A percentile compares a stretch with the other conserved stretches of the same genome.
Evolutionary conservation across 2,113 vertebrate genomes (phyloP).

Genomic region (Harpagus bidentatus): DNA sequence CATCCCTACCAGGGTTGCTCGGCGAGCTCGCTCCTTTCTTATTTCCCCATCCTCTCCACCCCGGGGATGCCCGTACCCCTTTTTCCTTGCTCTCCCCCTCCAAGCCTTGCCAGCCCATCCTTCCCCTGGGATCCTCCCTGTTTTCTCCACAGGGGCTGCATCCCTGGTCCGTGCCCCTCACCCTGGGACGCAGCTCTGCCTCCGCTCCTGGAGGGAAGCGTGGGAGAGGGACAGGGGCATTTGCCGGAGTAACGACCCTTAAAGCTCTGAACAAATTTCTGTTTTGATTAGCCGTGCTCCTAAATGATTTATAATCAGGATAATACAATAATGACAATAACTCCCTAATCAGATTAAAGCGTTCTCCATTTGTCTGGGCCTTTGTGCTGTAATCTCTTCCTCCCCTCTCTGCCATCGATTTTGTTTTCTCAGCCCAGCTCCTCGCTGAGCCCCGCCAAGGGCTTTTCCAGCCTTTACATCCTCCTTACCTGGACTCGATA

Average conservation of each 20-base stretch:
- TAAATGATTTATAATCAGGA: background rate
- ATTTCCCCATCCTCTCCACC: background rate
- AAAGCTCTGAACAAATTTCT: background rate
- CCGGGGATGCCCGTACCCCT: rapidly evolving
- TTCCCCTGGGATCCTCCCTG: background rate
- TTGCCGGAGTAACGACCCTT: background rate
- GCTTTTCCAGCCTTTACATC: background rate
- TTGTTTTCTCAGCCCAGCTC: background rate
- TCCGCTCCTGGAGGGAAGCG: rapidly evolving
- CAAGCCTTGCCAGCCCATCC: background rate
- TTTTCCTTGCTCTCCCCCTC: rapidly evolving
- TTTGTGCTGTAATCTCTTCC: background rate
- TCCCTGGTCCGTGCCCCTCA: background rate
- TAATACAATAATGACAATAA: background rate
- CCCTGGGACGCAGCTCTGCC: background rate
- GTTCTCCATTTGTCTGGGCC: background rate
- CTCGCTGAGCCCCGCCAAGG: rapidly evolving
- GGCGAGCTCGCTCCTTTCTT: rapidly evolving
- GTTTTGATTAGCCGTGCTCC: background rate
- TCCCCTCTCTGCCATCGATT: background rate
- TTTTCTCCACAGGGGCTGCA: no score
- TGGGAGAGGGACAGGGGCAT: background rate
- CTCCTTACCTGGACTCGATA: background rate
- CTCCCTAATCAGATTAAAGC: constrained; percentile 44
- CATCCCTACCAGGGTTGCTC: rapidly evolving